Base-by-base conservation (phyloP, 2,113 vertebrate species). In the Nerophis ophidion region DNA sequence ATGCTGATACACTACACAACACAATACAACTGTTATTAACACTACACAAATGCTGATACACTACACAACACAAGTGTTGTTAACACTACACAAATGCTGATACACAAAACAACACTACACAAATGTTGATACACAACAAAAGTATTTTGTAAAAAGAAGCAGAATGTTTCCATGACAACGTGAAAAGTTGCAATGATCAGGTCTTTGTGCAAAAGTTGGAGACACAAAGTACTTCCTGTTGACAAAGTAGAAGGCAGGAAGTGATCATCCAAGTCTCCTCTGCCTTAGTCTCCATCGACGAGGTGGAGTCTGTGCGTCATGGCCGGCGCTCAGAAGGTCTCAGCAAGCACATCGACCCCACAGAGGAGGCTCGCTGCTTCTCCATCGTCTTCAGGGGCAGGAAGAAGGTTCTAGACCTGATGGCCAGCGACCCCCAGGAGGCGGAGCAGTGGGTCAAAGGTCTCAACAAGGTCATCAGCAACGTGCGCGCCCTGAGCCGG, bases 311-410 rank as follows among this genome's bases (percentile, higher is more conserved):
- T 7, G 89, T 99, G 44, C 92, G 97, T 46, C 71, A 66, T 33
- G 97, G 97, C 35, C 95, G 95, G 49, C 92, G 91, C 84, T 93
- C 97, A 0, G 95, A 98, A 72, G 94, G 93, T 7, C 86, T 96
- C 76, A 89, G 92, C 79, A 96, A 93, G 79, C 90, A 91, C 5
- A 94, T 92, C 0, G 84, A 89, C 0, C 76, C 90, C 4, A 69
- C 80, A 2, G 77, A 86, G 0, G 93, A 93, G 53, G 85, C 91
- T 2, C 89, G 75, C 51, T 99, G 97, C 88, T 99, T 99, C 88
- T 93, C 94, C 81, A 92, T 99, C 60, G 63, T 95, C 80, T 98
- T 98, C 82, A 97, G 94, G 84, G 91, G 90, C 58, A 88, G 89
- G 63, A 85, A 89, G 65, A 97, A 88, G 56, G 93, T 90, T 45